phyloP scores from a whole-genome alignment of 2,797 vertebrate species.

The Smutsia temminckii region DNA sequence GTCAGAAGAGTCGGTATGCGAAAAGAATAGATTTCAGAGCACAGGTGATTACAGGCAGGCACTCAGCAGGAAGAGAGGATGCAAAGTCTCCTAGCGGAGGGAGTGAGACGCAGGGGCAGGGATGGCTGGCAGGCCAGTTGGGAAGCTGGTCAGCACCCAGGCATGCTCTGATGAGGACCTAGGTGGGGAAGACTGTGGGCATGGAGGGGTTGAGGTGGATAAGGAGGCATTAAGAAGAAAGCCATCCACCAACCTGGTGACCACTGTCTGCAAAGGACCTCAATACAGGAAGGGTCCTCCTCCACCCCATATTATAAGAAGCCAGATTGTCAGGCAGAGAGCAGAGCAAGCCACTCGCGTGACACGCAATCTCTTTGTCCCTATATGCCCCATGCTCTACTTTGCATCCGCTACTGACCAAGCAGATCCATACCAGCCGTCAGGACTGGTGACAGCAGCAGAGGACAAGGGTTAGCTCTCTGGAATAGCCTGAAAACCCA shows the following conservation, averaged over 20 bases:
- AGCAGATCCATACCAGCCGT: slow-evolving; percentile 29
- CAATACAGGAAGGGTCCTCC: neutral
- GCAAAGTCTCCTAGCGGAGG: neutral
- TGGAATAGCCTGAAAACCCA: neutral
- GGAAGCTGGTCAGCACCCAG: neutral
- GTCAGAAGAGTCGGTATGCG: accelerated
- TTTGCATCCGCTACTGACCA: neutral
- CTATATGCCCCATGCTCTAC: neutral
- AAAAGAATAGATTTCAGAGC: neutral
- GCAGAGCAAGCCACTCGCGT: accelerated
- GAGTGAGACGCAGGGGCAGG: accelerated
- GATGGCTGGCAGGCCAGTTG: neutral
- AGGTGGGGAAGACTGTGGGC: accelerated
- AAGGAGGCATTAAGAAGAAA: neutral
- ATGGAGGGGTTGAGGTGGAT: neutral
- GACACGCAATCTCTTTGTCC: neutral
- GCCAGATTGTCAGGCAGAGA: neutral
- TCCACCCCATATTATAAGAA: accelerated
- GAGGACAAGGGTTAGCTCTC: slow-evolving; percentile 20
- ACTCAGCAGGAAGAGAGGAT: neutral
- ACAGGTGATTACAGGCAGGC: neutral
- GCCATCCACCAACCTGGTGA: neutral
- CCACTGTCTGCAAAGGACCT: accelerated
- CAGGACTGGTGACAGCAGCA: neutral
- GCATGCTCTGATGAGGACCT: neutral